Evolutionary conservation across 2,797 vertebrate species (phyloP), one percentile per base, ranked within the genome.

Genomic region (Gila robusta): DNA sequence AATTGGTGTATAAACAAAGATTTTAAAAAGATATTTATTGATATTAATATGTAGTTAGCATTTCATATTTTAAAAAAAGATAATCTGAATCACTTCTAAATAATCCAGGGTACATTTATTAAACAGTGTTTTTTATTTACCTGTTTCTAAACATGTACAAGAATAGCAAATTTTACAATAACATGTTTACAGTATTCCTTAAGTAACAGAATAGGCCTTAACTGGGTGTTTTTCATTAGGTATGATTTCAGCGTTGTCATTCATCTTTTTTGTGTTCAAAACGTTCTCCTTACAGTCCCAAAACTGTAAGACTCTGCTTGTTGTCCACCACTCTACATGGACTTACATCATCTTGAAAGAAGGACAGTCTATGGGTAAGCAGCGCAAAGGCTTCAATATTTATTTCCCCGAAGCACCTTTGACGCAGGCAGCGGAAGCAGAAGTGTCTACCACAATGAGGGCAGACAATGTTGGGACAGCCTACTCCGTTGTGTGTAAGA

Each of bases 351-450:
- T 6, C 2, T 28, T 0, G 5, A 28, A 23, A 11, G 4, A 21
- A 19, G 16, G 0, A 5, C 1, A 9, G 1, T 9, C 2, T 6
- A 32, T 3, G 6, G 6, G 6, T 11, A 12, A 32, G 62, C 47
- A 54, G n/a, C 3, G 5, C 49, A 41, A 37, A 12, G 14, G 3
- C 4, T 5, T 11, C 0, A 6, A 59, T 1, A 17, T 28, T 0
- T n/a, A 59, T 59, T 59, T 11, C 1, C 23, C 56, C n/a, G 1
- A 62, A 5, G n/a, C 56, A 62, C 10, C 0, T 62, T 11, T 32
- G 7, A 6, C 11, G 28, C 35, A 90, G 84, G 52, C 91, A 91
- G 41, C 91, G 90, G 39, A 90, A 92, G 81, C 91, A 92, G 66
- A 92, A 90, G 0, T 0, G 0, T 35, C 3, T 83, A 0, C 0